Base-by-base conservation (phyloP, 2,888 invertebrate species). In the Auanema sp. region DNA sequence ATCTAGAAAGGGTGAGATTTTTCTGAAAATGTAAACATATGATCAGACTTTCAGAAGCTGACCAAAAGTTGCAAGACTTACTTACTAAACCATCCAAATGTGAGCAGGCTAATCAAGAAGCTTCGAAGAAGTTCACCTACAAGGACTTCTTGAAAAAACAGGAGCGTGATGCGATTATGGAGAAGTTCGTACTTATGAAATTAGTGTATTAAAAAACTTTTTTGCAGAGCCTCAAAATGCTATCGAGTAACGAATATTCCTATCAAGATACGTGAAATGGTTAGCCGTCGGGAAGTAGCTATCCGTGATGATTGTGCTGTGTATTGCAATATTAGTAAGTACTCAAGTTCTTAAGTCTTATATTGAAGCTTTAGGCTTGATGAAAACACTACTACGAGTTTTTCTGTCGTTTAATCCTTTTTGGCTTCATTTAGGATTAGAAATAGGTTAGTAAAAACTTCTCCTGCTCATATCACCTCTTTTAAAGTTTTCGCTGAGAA, bases 371-470 rank as follows among this genome's bases (percentile, higher is more conserved):
- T 23, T 55, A 71, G 72, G 60, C 8, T 58, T 72, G 18, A 69
- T 72, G 60, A 69, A 68, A 0, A 64, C 59, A 1, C 65, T 75
- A 5, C 68, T 75, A n/a, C 58, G 59, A 4, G 60, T 66, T 2
- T 72, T 75, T 52, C 64, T 75, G 18, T 69, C 69, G 0, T 68
- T 75, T 44, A 67, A 75, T 64, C 75, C 75, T 0, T 65, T 64
- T 14, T 71, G 71, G 71, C 65, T 72, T 16, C 71, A 71, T 57
- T 41, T 64, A 1, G 65, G 66, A 44, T 53, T 75, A 14, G 75
- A 72, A 53, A 66, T 70, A 14, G 58, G 60, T 60, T 42, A n/a
- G 18, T 10, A 2, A 43, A 11, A 43, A 43, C 14, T 12, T 43
- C 43, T 43, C 43, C 14, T 12, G 43, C 43, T 12, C 43, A 12